Evolutionary conservation across 2,113 vertebrate species (phyloP).

Genomic region (Struthio camelus): DNA sequence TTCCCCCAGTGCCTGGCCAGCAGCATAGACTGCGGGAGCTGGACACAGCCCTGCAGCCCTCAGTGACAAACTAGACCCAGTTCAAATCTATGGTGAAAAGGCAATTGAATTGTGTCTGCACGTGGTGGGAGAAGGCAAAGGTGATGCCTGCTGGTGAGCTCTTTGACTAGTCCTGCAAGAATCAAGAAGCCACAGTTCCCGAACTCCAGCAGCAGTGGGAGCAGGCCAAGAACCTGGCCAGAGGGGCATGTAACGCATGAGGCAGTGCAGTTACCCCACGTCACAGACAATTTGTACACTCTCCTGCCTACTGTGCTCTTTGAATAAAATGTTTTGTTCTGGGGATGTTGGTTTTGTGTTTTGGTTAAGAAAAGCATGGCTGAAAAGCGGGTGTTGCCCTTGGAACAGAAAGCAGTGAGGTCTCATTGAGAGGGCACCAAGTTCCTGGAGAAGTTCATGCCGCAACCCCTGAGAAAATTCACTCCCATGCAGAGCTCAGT

Average conservation of each 20-base stretch:
- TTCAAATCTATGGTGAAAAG: neutral
- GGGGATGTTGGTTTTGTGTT: neutral
- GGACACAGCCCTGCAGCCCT: neutral
- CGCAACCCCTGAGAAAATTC: neutral
- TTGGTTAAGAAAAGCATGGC: neutral
- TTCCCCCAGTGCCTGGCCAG: rapidly evolving
- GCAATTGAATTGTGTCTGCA: neutral
- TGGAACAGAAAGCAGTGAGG: neutral
- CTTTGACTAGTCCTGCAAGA: neutral
- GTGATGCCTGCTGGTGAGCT: neutral
- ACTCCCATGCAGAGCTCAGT: neutral
- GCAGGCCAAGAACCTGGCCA: slow-evolving; percentile 7
- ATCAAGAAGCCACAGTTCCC: neutral
- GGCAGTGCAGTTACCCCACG: neutral
- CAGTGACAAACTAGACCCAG: neutral
- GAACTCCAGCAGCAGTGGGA: no score
- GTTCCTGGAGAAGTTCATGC: neutral
- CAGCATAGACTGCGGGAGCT: neutral
- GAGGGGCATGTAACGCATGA: neutral
- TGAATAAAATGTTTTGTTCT: slow-evolving; percentile 11
- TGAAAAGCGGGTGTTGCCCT: neutral
- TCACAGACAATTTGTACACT: neutral
- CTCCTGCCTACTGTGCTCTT: neutral
- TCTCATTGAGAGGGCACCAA: slow-evolving; percentile 3
- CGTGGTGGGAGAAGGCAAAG: neutral